Base-by-base conservation (phyloP, 1,140 invertebrate genomes). In the Zaprionus africanus region DNA sequence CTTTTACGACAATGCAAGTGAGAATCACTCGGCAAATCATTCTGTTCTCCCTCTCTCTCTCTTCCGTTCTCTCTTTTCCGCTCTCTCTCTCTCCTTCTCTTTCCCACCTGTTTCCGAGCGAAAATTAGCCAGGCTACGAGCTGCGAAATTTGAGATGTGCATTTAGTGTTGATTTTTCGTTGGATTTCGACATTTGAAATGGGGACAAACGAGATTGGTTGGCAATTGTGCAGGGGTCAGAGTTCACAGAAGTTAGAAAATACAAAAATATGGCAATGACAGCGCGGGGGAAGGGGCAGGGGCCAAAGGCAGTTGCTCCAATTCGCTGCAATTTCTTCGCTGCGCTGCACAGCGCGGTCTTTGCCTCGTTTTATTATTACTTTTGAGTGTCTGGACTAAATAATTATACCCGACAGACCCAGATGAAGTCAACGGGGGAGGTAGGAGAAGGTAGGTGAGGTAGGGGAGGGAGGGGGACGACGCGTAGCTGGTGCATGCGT, bases 331-430 rank as follows among this genome's bases (percentile, higher is more conserved):
- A 31, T 57, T 17, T 31, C 15, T 57, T n/a, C 28, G 28, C 31
- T 4, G 9, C 31, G 1, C 26, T 13, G 22, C n/a, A 24, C 7
- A 19, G 28, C 15, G 13, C 53, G 7, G 57, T 41, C 31, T 43
- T n/a, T 9, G 36, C 7, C 15, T n/a, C 24, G 22, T 36, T 41
- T 41, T 46, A 46, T 61, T 61, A 61, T 31, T 61, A 46, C 59
- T 46, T 31, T 65, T 22, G 31, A 71, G 51, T 63, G 53, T 43
- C 38, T 54, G 49, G 31, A 58, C 34, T 63, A 41, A 63, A 75
- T 75, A 75, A 75, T 69, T 75, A 62, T 41, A 49, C 36, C 38
- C 41, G 17, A 51, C 51, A 51, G 56, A 60, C 65, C 12, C 3
- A 60, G 46, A n/a, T 19, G 17, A 9, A 15, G 36, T 28, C 5